Evolutionary conservation across 2,113 vertebrate genomes (phyloP).

Genomic region (Seriola aureovittata): DNA sequence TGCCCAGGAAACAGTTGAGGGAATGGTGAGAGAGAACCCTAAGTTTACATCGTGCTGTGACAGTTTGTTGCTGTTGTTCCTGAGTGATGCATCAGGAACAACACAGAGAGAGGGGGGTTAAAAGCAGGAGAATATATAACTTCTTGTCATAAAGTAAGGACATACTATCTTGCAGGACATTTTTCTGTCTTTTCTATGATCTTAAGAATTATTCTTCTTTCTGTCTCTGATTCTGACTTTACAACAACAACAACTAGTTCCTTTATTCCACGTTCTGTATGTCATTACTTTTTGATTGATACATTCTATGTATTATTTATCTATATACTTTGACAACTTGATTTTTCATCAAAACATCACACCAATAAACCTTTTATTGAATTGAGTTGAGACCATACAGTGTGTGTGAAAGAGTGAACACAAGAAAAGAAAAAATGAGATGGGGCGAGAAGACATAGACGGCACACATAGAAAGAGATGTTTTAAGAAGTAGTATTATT

Average conservation of each 20-base stretch:
- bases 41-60: conserved; percentile 1
- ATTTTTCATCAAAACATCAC: not conserved
- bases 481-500: conserved; percentile 64
- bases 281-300: not conserved
- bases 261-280: not conserved
- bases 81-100: conserved; percentile 11
- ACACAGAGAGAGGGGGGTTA: not conserved
- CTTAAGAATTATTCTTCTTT: not conserved
- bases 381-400: not conserved
- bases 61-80: conserved; percentile 8
- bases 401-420: conserved; percentile 6
- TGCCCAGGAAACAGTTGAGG: conserved; percentile 6
- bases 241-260: not conserved
- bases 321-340: not conserved
- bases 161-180: not conserved
- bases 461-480: conserved; percentile 43
- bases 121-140: not conserved
- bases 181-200: not conserved
- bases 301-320: not conserved
- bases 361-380: not conserved
- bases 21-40: not conserved
- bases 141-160: not conserved
- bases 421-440: not conserved
- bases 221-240: not conserved
- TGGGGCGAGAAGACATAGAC: conserved; percentile 3